A percentile compares a stretch with the other conserved stretches of the same genome.
Evolutionary conservation across 2,113 vertebrate genomes (phyloP).

Genomic region (Pteruthius melanotis): DNA sequence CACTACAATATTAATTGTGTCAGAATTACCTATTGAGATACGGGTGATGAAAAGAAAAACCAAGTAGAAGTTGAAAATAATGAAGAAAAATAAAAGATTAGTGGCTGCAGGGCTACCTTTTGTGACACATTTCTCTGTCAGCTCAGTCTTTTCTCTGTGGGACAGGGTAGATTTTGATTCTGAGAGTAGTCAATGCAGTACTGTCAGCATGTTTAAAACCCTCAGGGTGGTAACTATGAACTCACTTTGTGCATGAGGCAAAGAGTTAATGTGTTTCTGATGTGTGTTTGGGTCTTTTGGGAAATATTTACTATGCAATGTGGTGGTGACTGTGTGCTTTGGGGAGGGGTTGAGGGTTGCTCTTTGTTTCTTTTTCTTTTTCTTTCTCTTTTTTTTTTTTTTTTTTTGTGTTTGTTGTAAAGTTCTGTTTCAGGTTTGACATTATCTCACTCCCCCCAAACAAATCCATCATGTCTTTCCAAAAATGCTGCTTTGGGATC

Average conservation of each 20-base stretch:
- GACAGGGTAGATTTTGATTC: neutral
- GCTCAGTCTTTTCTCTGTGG: neutral
- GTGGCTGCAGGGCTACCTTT: neutral
- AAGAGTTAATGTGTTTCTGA: neutral
- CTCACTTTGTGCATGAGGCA: neutral
- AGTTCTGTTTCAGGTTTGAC: neutral
- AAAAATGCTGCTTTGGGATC: neutral
- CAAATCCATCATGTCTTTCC: neutral
- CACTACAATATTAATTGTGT: neutral
- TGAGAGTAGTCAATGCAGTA: neutral
- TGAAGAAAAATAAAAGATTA: neutral
- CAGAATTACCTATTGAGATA: neutral
- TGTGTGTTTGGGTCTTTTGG: neutral
- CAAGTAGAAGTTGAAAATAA: neutral
- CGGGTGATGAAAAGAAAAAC: neutral
- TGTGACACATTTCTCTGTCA: neutral
- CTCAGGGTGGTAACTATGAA: neutral
- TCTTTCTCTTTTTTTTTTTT: no score
- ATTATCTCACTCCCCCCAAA: neutral
- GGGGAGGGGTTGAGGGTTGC: fast-evolving
- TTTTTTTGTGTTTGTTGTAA: neutral
- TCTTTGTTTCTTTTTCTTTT: neutral
- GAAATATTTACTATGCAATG: neutral
- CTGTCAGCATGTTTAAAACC: neutral
- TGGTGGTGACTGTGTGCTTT: neutral